Base-by-base conservation (phyloP, 2,113 vertebrate genomes). In the Neoarius graeffei region DNA sequence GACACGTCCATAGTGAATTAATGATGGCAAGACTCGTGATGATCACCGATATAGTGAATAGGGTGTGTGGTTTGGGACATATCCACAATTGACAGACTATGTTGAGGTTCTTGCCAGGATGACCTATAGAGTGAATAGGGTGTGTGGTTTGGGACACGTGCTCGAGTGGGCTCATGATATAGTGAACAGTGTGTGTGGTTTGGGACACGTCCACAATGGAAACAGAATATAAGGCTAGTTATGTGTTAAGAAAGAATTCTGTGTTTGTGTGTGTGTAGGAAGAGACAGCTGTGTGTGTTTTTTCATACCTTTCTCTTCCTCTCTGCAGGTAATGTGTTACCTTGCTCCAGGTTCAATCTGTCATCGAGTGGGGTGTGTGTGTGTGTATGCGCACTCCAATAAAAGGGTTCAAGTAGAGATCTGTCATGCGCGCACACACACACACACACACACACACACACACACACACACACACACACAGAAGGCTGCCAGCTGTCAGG, bases 351-450 rank as follows among this genome's bases (percentile, higher is more conserved):
- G 84, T 85, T 74, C 66, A 59, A 73, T 74, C 67, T 85, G 67
- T 85, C 84, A 85, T 85, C 67, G 5, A 35, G 83, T 11, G 73
- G 59, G 81, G 67, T 48, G 50, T 64, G 81, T 74, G 81, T 74
- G 69, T 60, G 91, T 87, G 27, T 27, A 17, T 85, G 84, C 88
- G 87, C 7, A 74, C 88, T 90, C 88, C 86, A 83, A 87, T 87
- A 82, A 90, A 92, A 91, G 90, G 42, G 64, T 54, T 60, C 82
- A 89, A 81, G 50, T 89, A 27, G 88, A 79, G 87, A 91, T 87
- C 88, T 91, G 86, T 91, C 81, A 88, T 69, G 76, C 66, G 15
- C 62, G 77, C 79, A 57, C 86, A 93, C 88, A 89, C 85, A 90
- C 27, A 80, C 84, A 69, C 77, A 84, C 6, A 62, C 84, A 57